A percentile compares a stretch with the other conserved stretches of the same genome.
phyloP scores from a whole-genome alignment of 1,140 invertebrate species.

The Dreissena rostriformis region DNA sequence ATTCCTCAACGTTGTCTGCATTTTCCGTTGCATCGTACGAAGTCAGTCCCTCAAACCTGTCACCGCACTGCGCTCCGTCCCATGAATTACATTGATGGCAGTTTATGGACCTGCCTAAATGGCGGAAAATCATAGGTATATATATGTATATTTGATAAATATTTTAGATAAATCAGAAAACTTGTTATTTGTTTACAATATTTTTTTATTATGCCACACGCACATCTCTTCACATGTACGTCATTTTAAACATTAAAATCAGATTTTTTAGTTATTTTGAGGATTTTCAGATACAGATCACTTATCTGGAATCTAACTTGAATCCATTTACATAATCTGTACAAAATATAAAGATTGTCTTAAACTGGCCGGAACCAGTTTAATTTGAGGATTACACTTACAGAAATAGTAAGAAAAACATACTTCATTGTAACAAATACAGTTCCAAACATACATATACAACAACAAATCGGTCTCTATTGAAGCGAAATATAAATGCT shows the following conservation, averaged over 20 bases:
- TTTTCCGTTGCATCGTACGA: slow-evolving; percentile 41
- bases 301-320: not conserved
- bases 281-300: not conserved
- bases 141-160: not conserved
- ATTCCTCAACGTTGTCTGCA: slow-evolving; percentile 60
- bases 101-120: slow-evolving; percentile 41
- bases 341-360: no score
- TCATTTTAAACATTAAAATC: not conserved
- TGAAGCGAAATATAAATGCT: no score
- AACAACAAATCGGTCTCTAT: no score
- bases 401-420: no score
- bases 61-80: slow-evolving; percentile 6
- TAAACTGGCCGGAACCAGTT: not conserved
- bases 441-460: no score
- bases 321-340: no score
- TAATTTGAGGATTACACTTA: no score
- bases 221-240: not conserved
- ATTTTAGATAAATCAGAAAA: no score
- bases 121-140: not conserved
- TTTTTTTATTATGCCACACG: not conserved
- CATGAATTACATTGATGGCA: slow-evolving; percentile 64
- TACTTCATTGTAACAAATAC: no score
- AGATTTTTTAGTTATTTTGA: not conserved
- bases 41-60: not conserved
- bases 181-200: no score